These are phyloP conservation scores for Ochotona princeps DNA, from an alignment of 2,113 vertebrate genomes.

Conservation along the genomic window DNA sequence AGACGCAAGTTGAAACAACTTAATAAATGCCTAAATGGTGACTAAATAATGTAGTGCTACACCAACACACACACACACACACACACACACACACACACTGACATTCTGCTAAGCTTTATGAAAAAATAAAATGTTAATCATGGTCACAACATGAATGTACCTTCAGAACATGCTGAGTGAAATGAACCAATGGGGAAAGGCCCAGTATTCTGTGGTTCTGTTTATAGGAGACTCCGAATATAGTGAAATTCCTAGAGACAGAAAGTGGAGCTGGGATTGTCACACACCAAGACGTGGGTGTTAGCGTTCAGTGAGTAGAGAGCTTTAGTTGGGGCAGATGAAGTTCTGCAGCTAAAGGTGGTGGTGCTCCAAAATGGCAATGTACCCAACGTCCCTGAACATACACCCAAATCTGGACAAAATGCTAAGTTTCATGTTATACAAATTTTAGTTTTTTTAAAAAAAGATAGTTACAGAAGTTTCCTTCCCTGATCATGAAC, in stretches of 20 bases:
- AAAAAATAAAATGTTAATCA: not conserved
- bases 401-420: not conserved
- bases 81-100: not conserved
- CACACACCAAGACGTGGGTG: not conserved
- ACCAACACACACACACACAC: not conserved
- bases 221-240: not conserved
- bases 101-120: not conserved
- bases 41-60: not conserved
- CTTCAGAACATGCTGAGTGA: not conserved
- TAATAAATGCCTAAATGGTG: not conserved
- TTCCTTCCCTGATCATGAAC: not conserved
- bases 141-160: not conserved
- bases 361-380: not conserved
- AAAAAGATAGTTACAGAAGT: not conserved
- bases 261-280: not conserved
- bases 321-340: not conserved
- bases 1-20: not conserved
- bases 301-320: not conserved
- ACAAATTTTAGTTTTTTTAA: not conserved
- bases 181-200: not conserved
- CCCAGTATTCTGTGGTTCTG: not conserved
- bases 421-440: not conserved
- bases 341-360: not conserved
- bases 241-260: not conserved
- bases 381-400: not conserved